Percentiles rank a stretch among this genome's conserved stretches.
These are phyloP conservation scores for Polypterus senegalus DNA, from an alignment of 2,113 vertebrate species.

Conservation along the genomic window DNA sequence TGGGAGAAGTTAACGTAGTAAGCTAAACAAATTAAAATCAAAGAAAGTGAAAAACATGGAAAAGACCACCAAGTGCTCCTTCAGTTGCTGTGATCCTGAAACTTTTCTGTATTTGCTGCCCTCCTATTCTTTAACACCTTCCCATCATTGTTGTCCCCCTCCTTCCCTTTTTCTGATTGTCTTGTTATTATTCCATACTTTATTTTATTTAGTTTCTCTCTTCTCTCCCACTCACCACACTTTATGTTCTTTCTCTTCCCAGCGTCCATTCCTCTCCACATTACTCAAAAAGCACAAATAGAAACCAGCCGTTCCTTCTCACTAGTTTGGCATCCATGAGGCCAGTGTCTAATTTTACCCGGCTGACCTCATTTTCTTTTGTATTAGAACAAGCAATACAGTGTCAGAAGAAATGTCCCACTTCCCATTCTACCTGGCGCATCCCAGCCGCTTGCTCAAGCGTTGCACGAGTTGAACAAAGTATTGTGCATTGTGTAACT, in stretches of 20 bases:
- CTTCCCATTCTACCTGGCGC: constrained; percentile 23
- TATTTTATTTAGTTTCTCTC: neutral
- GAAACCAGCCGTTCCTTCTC: constrained; percentile 22
- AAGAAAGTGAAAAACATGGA: too few relatives aligned
- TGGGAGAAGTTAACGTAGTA: too few relatives aligned
- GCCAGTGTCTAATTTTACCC: constrained; percentile 31
- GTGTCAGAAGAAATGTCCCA: constrained; percentile 32
- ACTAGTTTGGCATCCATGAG: constrained; percentile 27
- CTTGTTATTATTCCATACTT: too few relatives aligned
- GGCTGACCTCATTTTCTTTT: constrained; percentile 34
- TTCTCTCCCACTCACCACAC: neutral
- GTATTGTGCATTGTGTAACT: constrained; percentile 36
- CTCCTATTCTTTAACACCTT: neutral
- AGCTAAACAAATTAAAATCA: too few relatives aligned
- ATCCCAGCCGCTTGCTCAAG: constrained; percentile 16
- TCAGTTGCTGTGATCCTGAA: constrained; percentile 24
- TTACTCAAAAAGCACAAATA: constrained; percentile 15
- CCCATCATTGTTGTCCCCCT: constrained; percentile 16
- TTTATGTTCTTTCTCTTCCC: too few relatives aligned
- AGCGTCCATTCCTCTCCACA: too few relatives aligned
- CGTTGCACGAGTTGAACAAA: constrained; percentile 23
- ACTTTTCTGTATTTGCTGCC: constrained; percentile 37
- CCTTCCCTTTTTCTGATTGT: constrained; percentile 13
- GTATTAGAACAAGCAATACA: constrained; percentile 36
- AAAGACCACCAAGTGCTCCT: too few relatives aligned